Percentiles rank a stretch among this genome's conserved stretches.
phyloP scores from a whole-genome alignment of 2,113 vertebrate genomes.

The Sturnus vulgaris region DNA sequence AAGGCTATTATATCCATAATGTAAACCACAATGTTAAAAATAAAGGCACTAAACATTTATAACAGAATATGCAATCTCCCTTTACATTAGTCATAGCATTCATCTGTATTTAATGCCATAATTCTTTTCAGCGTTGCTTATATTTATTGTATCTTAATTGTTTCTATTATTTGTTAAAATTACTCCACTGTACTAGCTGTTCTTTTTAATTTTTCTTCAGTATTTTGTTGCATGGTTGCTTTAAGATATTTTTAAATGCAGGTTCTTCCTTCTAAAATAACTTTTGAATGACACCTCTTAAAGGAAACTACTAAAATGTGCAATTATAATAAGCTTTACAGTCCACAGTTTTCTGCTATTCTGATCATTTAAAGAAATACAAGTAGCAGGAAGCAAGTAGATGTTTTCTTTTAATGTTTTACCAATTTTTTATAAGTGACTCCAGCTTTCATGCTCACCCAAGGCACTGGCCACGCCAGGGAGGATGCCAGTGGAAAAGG shows the following conservation, averaged over 20 bases:
- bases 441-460: not conserved
- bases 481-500: not conserved
- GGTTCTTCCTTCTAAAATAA: not conserved
- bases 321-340: not conserved
- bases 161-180: not conserved
- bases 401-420: not conserved
- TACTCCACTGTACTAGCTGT: not conserved
- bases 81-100: slow-evolving; percentile 27
- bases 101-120: not conserved
- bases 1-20: slow-evolving; percentile 37
- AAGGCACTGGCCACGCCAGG: not conserved
- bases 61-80: slow-evolving; percentile 19
- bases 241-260: not conserved
- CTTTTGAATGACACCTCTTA: not conserved
- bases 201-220: not conserved
- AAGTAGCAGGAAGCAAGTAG: not conserved
- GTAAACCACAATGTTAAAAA: slow-evolving; percentile 53
- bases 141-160: slow-evolving; percentile 6
- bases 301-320: not conserved
- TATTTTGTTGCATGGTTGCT: not conserved
- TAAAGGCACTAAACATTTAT: slow-evolving; percentile 44
- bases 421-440: not conserved
- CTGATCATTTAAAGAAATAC: not conserved
- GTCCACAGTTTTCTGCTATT: not conserved
- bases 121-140: not conserved